These are phyloP conservation scores for Porites lobata DNA, from an alignment of 92 coral and sea anemone genomes.

Conservation along the genomic window DNA sequence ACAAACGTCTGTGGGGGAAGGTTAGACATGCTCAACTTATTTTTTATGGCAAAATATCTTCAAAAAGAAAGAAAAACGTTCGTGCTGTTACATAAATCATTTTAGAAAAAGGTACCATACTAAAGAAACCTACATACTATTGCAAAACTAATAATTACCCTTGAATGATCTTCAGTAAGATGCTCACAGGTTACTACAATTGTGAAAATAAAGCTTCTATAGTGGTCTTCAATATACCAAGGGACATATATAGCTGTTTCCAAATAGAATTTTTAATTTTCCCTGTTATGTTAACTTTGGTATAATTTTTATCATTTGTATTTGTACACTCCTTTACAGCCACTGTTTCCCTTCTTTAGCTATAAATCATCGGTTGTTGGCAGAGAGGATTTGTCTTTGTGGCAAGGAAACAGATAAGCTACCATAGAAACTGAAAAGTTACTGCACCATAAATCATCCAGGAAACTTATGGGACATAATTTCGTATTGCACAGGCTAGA, in stretches of 20 bases:
- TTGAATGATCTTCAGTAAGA: neutral
- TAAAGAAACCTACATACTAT: neutral
- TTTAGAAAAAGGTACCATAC: neutral
- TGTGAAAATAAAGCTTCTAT: neutral
- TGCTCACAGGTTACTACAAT: too few relatives aligned
- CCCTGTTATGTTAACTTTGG: neutral
- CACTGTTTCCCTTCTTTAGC: neutral
- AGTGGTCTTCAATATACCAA: neutral
- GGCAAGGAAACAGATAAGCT: neutral
- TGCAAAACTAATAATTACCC: neutral
- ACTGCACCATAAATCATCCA: constrained; percentile 23
- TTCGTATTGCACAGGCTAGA: neutral
- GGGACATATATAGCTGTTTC: neutral
- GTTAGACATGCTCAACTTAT: neutral
- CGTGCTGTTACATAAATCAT: neutral
- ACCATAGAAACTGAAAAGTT: neutral
- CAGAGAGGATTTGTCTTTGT: neutral
- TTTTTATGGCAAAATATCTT: neutral
- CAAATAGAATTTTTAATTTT: neutral
- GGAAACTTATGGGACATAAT: constrained; percentile 32
- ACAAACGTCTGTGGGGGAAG: neutral
- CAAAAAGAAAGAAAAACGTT: neutral
- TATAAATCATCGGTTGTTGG: neutral
- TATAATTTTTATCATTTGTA: constrained; percentile 33
- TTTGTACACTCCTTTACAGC: neutral